Base-by-base conservation (phyloP, 2,113 vertebrate species). In the Aramus guarauna region DNA sequence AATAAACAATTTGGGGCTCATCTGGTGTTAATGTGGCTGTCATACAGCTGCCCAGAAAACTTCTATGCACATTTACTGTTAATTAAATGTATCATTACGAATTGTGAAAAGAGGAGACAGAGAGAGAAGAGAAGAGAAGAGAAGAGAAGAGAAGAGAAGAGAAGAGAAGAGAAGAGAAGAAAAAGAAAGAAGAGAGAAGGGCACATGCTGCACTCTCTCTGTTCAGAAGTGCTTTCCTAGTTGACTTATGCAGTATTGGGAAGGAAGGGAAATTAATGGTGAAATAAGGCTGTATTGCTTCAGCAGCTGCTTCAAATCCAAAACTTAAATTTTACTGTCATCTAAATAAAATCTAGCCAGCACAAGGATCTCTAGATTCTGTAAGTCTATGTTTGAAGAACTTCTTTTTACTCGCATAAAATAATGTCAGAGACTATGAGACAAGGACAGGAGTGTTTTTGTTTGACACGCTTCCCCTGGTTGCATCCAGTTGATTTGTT, bases 21-120 rank as follows among this genome's bases (percentile, higher is more conserved):
- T 97, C 96, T 98, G 97, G 94, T 98, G 98, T 93, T 98, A 98
- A 98, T 97, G 97, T 97, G 97, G 85, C 96, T 59, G 81, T 98
- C 96, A 90, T 96, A 94, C 74, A 88, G 77, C 90, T 96, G 96
- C 95, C 96, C 90, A 92, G 95, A 93, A 74, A 94, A 90, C 87
- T 96, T 96, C 82, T 71, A 85, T 92, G 90, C 79, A 79, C 94
- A 77, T 96, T 97, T 96, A 94, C 66, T 89, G 56, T 95, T 97
- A 96, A 97, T 98, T 97, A 97, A 97, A 96, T 64, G 71, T 92
- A 87, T 97, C 90, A 32, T 95, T 98, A 93, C 68, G 85, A 88
- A 97, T 81, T 95, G 94, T 79, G 91, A 85, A 34, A 74, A 90
- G 30, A 73, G n/a, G 82, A 26, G 74, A 79, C 52, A 27, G 82